A percentile compares a stretch with the other conserved stretches of the same genome.
phyloP scores from a whole-genome alignment of 2,797 vertebrate genomes.

The Pipistrellus nathusii region DNA sequence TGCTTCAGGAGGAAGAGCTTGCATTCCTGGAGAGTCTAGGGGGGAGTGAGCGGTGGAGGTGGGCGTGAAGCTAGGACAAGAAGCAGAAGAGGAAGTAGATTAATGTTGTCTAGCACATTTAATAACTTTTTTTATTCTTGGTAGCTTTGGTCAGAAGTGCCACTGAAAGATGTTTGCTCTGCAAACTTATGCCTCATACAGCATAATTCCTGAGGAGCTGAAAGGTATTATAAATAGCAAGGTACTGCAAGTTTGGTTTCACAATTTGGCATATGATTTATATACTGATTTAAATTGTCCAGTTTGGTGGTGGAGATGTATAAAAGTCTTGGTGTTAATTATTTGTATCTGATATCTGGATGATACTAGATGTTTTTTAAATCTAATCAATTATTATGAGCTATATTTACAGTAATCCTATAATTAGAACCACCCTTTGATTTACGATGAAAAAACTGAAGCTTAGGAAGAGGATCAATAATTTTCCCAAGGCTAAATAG shows the following conservation, averaged over 20 bases:
- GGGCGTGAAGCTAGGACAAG: neutral
- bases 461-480: conserved; percentile 67
- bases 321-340: neutral
- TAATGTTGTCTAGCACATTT: conserved; percentile 19
- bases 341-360: conserved; percentile 27
- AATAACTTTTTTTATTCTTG: neutral
- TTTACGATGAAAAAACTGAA: conserved; percentile 72
- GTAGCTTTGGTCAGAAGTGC: neutral
- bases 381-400: neutral
- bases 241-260: neutral
- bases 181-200: neutral
- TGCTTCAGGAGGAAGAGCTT: neutral
- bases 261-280: conserved; percentile 46
- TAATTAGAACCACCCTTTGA: conserved; percentile 31
- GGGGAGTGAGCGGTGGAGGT: too few species aligned
- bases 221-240: conserved; percentile 19
- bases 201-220: neutral
- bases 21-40: neutral
- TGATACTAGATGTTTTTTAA: conserved; percentile 21
- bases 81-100: conserved; percentile 1
- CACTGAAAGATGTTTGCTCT: neutral
- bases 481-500: conserved; percentile 47
- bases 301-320: neutral
- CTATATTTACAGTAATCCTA: neutral
- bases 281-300: neutral